phyloP scores from a whole-genome alignment of 1,140 invertebrate genomes.

The Hyphantria cunea region DNA sequence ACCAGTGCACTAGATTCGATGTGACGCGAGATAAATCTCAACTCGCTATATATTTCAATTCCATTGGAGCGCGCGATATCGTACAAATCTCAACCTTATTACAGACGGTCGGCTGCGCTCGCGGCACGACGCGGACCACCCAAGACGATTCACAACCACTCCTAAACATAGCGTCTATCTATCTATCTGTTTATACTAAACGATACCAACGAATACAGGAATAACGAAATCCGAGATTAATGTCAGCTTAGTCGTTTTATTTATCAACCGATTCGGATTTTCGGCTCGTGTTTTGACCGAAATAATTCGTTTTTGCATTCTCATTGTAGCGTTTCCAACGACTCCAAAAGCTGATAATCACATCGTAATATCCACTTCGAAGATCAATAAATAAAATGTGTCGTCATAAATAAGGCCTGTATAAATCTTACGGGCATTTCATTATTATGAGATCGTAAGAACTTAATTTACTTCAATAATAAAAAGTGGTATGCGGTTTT shows the following conservation, averaged over 20 bases:
- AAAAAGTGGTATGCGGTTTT: conserved; percentile 45
- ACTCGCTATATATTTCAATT: conserved; percentile 73
- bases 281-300: conserved; percentile 10
- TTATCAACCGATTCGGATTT: conserved; percentile 21
- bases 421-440: conserved; percentile 39
- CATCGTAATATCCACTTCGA: conserved; percentile 27
- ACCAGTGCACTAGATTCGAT: conserved; percentile 68
- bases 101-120: conserved; percentile 51
- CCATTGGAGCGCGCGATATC: conserved; percentile 66
- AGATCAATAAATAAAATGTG: conserved; percentile 48
- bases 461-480: conserved; percentile 53
- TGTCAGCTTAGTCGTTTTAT: conserved; percentile 38
- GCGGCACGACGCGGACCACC: conserved; percentile 65
- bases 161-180: conserved; percentile 60
- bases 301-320: conserved; percentile 10
- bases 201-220: conserved; percentile 43
- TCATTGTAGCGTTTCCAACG: conserved; percentile 14
- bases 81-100: conserved; percentile 73
- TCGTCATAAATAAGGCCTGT: conserved; percentile 43
- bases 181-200: conserved; percentile 67
- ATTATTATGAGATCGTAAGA: conserved; percentile 45
- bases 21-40: conserved; percentile 66
- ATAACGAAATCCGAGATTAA: conserved; percentile 42
- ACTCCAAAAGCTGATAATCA: conserved; percentile 36
- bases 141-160: conserved; percentile 62